Percentiles rank a stretch among this genome's conserved stretches.
phyloP scores from a whole-genome alignment of 2,888 invertebrate species.

The Drosophila paucipuncta region DNA sequence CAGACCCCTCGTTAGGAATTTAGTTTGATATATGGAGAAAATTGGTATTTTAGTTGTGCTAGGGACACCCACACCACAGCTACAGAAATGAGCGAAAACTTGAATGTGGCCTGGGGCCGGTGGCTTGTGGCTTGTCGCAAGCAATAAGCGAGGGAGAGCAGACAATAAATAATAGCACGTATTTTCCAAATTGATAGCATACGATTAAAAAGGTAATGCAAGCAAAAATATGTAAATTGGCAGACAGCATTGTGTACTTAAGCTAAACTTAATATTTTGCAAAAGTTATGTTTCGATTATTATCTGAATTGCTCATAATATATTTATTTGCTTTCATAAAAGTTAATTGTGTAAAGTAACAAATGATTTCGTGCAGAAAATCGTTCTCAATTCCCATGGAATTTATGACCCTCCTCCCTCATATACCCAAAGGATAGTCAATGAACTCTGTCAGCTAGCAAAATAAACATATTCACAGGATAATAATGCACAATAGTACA shows the following conservation, averaged over 20 bases:
- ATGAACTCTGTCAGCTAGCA: constrained; percentile 29
- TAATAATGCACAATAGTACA: constrained; percentile 17
- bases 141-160: not conserved
- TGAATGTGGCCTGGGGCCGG: not conserved
- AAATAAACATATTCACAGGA: constrained; percentile 16
- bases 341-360: not conserved
- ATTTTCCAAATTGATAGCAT: not conserved
- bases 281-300: not conserved
- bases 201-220: not conserved
- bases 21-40: constrained; percentile 29
- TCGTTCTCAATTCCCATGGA: not conserved
- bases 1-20: constrained; percentile 26
- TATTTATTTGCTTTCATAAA: not conserved
- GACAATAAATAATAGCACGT: constrained; percentile 32
- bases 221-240: not conserved
- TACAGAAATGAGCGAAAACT: not conserved
- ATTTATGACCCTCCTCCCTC: not conserved
- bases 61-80: constrained; percentile 29
- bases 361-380: not conserved
- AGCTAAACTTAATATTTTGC: not conserved
- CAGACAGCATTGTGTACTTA: not conserved
- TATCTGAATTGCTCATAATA: not conserved
- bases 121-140: constrained; percentile 3
- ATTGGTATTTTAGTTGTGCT: constrained; percentile 11
- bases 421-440: constrained; percentile 28